A percentile compares a stretch with the other conserved stretches of the same genome.
These are phyloP conservation scores for human DNA, from an alignment of 2,113 vertebrate genomes.

Conservation along the genomic window GRCh38 chrX:155948501-155949000, in stretches of 20 bases:
- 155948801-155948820: not conserved
- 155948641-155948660: not conserved
- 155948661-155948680: not conserved
- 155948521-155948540: not conserved
- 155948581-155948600: not conserved
- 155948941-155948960: not conserved
- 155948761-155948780: not conserved
- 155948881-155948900: not conserved
- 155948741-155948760: not conserved
- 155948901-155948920: not conserved
- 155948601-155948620: not conserved
- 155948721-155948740: not conserved
- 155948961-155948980: not conserved
- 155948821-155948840: not conserved
- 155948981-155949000: not conserved
- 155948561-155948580: not conserved
- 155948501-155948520: not conserved
- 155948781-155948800: not conserved
- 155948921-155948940: not conserved
- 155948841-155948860: not conserved
- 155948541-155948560: not conserved
- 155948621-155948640: not conserved
- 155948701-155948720: not conserved
- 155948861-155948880: not conserved
- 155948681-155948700: not conserved